phyloP scores from a whole-genome alignment of 1,140 invertebrate genomes.

The Diploscapter pachys region DNA sequence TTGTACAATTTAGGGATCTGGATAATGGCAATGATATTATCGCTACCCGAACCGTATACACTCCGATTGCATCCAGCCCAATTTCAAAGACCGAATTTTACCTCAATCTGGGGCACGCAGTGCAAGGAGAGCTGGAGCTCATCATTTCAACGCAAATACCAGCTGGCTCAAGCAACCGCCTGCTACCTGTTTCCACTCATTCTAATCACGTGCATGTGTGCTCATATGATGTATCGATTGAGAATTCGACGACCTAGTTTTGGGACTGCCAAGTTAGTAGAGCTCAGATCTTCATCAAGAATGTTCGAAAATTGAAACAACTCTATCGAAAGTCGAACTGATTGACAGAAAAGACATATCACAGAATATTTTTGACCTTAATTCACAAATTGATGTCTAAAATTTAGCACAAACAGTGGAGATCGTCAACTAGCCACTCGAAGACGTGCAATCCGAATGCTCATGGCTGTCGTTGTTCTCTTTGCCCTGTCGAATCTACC shows the following conservation, averaged over 20 bases:
- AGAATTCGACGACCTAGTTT: conserved; percentile 34
- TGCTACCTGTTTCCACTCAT: conserved; percentile 48
- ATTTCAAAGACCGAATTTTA: conserved; percentile 26
- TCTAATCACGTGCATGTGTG: conserved; percentile 47
- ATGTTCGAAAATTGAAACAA: too few relatives aligned
- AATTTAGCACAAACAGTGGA: conserved; percentile 1
- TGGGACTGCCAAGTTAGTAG: conserved; percentile 2
- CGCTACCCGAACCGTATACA: conserved; percentile 51
- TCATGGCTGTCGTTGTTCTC: conserved; percentile 49
- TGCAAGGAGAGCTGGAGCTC: conserved; percentile 50
- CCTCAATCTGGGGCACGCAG: conserved; percentile 47
- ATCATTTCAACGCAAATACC: conserved; percentile 40
- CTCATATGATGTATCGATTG: conserved; percentile 43
- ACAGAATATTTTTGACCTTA: too few relatives aligned
- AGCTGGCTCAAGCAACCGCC: not conserved
- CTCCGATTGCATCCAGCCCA: conserved; percentile 24
- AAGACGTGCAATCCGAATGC: conserved; percentile 49
- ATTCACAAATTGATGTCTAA: too few relatives aligned
- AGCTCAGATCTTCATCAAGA: too few relatives aligned
- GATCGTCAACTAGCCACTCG: conserved; percentile 46
- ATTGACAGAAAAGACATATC: too few relatives aligned
- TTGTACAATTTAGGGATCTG: conserved; percentile 35
- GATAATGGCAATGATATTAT: conserved; percentile 44
- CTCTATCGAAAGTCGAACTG: too few relatives aligned
- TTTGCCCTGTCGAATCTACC: conserved; percentile 53